These are phyloP conservation scores for Xylota segnis DNA, from an alignment of 2,888 invertebrate species.

Conservation along the genomic window DNA sequence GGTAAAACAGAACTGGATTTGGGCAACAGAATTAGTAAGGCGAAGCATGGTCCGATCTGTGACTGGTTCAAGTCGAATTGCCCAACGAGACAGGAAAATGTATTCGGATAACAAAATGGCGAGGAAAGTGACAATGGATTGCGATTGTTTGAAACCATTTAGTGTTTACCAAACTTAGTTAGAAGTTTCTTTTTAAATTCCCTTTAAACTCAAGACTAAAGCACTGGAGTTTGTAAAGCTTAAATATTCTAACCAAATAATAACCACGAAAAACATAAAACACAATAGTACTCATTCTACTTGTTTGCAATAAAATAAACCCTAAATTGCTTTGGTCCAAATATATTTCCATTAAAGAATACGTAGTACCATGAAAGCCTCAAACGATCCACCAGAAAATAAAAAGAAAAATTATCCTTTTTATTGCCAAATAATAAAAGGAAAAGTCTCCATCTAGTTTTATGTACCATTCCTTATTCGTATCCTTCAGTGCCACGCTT, in stretches of 20 bases:
- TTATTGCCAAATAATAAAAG: conserved; percentile 77
- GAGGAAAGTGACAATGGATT: too few relatives aligned
- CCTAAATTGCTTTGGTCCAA: conserved; percentile 65
- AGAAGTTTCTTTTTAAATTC: too few relatives aligned
- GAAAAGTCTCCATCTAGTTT: conserved; percentile 72
- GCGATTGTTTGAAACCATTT: too few relatives aligned
- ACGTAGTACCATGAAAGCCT: conserved; percentile 62
- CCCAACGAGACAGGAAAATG: too few relatives aligned
- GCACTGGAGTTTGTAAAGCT: conserved; percentile 4
- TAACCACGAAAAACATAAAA: conserved; percentile 28
- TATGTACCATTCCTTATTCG: conserved; percentile 60
- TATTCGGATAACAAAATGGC: too few relatives aligned
- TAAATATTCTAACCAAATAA: conserved; percentile 50
- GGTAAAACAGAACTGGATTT: too few relatives aligned
- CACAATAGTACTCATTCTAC: conserved; percentile 16
- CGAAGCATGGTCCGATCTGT: too few relatives aligned
- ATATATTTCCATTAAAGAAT: conserved; percentile 59
- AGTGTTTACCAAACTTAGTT: not conserved
- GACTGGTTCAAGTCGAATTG: too few relatives aligned
- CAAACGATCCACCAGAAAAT: conserved; percentile 74
- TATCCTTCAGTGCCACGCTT: conserved; percentile 72
- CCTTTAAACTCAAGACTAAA: not conserved
- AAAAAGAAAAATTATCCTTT: conserved; percentile 75
- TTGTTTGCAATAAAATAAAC: conserved; percentile 68
- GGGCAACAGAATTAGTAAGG: too few relatives aligned